Percentiles rank a stretch among this genome's conserved stretches.
phyloP scores from a whole-genome alignment of 2,888 invertebrate genomes.

The Spodoptera picta region DNA sequence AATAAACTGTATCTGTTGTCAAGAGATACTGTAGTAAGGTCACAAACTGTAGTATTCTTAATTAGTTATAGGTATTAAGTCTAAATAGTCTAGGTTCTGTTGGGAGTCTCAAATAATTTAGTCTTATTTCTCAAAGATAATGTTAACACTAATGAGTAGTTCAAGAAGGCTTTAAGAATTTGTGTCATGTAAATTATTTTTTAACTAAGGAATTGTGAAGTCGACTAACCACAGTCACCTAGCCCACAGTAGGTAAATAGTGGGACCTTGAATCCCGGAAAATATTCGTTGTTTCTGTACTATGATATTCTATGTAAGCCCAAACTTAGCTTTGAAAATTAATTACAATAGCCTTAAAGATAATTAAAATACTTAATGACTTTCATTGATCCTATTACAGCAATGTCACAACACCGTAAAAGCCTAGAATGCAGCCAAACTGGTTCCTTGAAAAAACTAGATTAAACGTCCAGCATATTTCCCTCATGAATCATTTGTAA shows the following conservation, averaged over 20 bases:
- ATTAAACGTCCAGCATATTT: constrained; percentile 48
- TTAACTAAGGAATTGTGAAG: no score
- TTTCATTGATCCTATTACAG: constrained; percentile 3
- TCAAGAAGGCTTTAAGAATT: no score
- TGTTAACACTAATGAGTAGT: no score
- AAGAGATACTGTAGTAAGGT: constrained; percentile 10
- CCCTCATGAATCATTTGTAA: constrained; percentile 57
- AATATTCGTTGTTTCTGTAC: no score
- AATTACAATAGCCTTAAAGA: not conserved
- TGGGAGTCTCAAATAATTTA: no score
- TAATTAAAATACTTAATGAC: not conserved
- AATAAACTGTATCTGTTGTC: not conserved
- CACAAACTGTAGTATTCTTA: not conserved
- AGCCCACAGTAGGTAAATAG: no score
- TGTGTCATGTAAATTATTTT: no score
- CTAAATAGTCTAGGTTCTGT: not conserved
- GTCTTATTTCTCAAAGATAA: no score
- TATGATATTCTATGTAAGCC: no score
- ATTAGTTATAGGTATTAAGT: no score
- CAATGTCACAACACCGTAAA: not conserved
- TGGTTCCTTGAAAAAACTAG: constrained; percentile 25
- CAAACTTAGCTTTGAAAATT: not conserved
- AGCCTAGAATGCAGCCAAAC: not conserved
- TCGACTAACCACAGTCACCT: no score
- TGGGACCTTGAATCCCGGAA: no score